These are phyloP conservation scores for Turnix velox DNA, from an alignment of 2,113 vertebrate species.

Conservation along the genomic window DNA sequence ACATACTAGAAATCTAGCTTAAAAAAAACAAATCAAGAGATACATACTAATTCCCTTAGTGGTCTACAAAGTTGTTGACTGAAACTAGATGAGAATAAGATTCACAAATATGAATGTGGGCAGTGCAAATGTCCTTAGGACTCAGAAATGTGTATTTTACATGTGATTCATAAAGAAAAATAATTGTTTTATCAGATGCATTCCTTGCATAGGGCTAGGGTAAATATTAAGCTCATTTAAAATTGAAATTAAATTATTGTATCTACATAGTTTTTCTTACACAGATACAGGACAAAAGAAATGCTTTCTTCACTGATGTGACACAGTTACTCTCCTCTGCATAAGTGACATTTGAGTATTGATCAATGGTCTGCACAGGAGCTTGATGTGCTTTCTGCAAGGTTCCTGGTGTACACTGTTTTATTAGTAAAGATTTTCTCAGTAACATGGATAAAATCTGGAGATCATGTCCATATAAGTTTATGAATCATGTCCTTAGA, in stretches of 20 bases:
- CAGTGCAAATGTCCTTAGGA: slow-evolving; percentile 2
- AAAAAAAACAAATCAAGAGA: background rate
- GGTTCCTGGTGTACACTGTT: background rate
- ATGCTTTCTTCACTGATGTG: background rate
- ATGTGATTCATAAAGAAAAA: slow-evolving; percentile 33
- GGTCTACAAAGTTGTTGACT: background rate
- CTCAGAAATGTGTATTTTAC: slow-evolving; percentile 33
- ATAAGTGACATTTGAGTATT: slow-evolving; percentile 17
- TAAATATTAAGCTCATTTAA: slow-evolving; percentile 31
- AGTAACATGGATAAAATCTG: background rate
- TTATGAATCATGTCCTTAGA: background rate
- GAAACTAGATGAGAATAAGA: slow-evolving; percentile 15
- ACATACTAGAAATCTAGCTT: background rate
- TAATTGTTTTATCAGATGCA: slow-evolving; percentile 33
- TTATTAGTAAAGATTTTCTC: background rate
- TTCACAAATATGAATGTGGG: slow-evolving; percentile 28
- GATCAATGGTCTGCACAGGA: background rate
- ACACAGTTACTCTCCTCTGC: background rate
- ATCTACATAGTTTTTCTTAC: background rate
- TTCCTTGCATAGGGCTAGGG: background rate
- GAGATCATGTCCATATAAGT: background rate
- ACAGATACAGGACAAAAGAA: background rate
- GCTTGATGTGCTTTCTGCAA: background rate
- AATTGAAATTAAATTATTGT: background rate
- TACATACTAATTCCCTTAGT: background rate